phyloP scores from a whole-genome alignment of 2,797 vertebrate genomes.

The Lepilemur septentrionalis region DNA sequence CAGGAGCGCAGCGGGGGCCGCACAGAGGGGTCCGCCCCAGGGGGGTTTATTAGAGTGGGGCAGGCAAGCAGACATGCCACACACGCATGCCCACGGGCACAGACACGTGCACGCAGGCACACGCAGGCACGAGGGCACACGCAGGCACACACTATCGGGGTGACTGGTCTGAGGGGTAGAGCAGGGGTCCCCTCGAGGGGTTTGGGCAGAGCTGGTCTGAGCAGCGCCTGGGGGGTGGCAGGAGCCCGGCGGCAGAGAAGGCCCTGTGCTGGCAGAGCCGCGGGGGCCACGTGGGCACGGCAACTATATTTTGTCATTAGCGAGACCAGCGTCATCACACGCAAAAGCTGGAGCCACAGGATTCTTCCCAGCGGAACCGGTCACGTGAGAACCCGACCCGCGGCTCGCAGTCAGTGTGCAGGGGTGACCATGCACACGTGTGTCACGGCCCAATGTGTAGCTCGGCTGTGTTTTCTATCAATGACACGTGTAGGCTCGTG shows the following conservation, averaged over 20 bases:
- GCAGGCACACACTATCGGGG: too few species aligned
- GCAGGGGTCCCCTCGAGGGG: too few species aligned
- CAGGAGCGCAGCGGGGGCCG: not conserved
- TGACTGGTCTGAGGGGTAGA: too few species aligned
- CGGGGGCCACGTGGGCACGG: too few species aligned
- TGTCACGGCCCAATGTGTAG: fast-evolving
- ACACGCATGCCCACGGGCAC: too few species aligned
- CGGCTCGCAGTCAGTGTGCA: fast-evolving
- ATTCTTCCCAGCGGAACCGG: not conserved
- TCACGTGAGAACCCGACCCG: fast-evolving
- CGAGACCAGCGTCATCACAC: not conserved
- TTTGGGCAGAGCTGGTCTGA: not conserved
- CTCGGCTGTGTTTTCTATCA: not conserved
- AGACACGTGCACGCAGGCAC: too few species aligned
- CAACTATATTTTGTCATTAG: not conserved
- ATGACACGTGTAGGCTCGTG: not conserved
- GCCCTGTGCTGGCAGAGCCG: too few species aligned
- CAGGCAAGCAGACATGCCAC: not conserved
- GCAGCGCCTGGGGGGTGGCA: not conserved
- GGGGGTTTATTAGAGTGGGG: not conserved
- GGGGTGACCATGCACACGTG: fast-evolving
- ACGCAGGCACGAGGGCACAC: too few species aligned
- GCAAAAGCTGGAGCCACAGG: not conserved
- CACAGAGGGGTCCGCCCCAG: not conserved
- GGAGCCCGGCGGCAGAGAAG: too few species aligned